Base-by-base conservation (phyloP, 2,797 vertebrate genomes). In the Poeciliopsis turneri region DNA sequence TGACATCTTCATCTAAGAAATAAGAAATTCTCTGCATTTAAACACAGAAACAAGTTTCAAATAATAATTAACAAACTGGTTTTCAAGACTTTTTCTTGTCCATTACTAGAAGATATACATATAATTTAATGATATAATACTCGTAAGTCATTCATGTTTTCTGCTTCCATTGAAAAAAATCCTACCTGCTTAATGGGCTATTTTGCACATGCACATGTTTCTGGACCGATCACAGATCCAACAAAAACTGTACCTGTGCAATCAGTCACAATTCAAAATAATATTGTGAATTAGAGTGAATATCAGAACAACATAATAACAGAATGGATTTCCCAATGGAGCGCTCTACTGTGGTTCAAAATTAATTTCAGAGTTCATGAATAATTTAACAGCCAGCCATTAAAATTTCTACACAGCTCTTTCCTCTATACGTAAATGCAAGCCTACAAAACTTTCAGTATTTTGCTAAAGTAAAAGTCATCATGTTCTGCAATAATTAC, bases 321-420 rank as follows among this genome's bases (percentile, higher is more conserved):
- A 91, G 77, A 81, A 88, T 55, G 93, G 91, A 94, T 94, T 94
- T 94, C 93, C 93, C 94, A 84, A 82, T 90, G 93, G 93, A 91
- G 85, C 82, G 76, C 80, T 87, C 79, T 75, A 87, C 81, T 85
- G 87, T 90, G 91, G 87, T 90, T 90, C 82, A 90, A 93, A 94
- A 93, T 94, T 91, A 91, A 93, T 94, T 93, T 92, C 80, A 87
- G 82, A 79, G 80, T 85, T 91, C 82, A 93, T 94, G 91, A 94
- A 95, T 94, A 92, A 94, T 95, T 90, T 75, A 95, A 86, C 75
- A 92, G 81, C 64, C 88, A 88, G 84, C 86, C 86, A 92, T 92
- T 90, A 90, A 92, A 84, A 88, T 85, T 91, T 89, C 86, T 84
- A 28, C 6, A 69, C 82, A 83, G 79, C 80, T 79, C 86, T 74